Evolutionary conservation across 2,888 invertebrate genomes (phyloP).

Genomic region (Euphydryas editha): DNA sequence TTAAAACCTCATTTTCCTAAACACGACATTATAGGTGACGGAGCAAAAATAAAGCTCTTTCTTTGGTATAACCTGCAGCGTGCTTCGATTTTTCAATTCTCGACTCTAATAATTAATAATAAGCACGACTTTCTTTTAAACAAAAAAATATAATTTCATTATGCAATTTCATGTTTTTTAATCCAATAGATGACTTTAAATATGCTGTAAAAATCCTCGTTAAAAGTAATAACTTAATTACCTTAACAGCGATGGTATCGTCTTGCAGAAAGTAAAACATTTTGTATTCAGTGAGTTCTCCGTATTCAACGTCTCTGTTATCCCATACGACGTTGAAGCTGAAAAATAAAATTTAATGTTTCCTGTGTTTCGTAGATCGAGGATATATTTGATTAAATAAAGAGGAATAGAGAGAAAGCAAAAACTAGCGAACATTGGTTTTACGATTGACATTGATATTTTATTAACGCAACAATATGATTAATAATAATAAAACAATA

Average conservation of each 20-base stretch:
- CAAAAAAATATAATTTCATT: conserved; percentile 9
- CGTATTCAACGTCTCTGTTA: conserved; percentile 83
- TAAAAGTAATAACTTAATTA: conserved; percentile 43
- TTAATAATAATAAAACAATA: no score
- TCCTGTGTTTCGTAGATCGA: no score
- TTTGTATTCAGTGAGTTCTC: conserved; percentile 86
- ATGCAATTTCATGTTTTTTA: conserved; percentile 27
- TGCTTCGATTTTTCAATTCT: not conserved
- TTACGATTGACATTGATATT: no score
- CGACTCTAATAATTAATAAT: not conserved
- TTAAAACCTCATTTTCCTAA: conserved; percentile 23
- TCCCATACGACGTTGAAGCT: conserved; percentile 89
- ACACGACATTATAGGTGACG: conserved; percentile 18
- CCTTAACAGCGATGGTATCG: conserved; percentile 90
- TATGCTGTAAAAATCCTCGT: conserved; percentile 15
- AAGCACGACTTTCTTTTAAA: not conserved
- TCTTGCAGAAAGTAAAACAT: conserved; percentile 92
- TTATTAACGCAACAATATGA: no score
- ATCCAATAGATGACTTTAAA: conserved; percentile 26
- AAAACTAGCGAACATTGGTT: no score
- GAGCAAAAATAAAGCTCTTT: conserved; percentile 20
- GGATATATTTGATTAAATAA: no score
- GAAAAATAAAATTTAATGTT: no score
- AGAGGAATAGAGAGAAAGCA: no score
- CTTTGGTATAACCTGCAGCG: conserved; percentile 18